Evolutionary conservation across 2,113 vertebrate genomes (phyloP).

Genomic region (Syngnathus floridae): DNA sequence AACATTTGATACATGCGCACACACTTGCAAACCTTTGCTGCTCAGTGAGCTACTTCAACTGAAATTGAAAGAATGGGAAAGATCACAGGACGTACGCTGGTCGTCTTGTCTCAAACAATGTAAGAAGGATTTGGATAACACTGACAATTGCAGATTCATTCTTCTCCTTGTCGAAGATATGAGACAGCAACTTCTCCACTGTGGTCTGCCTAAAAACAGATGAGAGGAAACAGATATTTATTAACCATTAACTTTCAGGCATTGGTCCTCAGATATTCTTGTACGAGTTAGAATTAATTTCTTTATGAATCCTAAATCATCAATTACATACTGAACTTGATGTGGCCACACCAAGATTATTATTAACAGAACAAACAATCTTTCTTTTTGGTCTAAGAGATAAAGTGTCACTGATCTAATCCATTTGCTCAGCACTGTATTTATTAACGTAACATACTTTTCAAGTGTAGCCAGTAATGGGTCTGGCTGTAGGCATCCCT

Average conservation of each 20-base stretch:
- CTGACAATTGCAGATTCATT: conserved; percentile 96
- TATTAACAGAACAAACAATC: neutral
- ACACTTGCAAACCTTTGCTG: no score
- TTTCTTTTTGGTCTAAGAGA: neutral
- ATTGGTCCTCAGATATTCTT: neutral
- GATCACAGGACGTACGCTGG: conserved; percentile 79
- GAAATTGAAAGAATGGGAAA: neutral
- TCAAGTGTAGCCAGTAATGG: conserved; percentile 94
- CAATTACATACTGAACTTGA: neutral
- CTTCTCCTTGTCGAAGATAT: conserved; percentile 95
- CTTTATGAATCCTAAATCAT: neutral
- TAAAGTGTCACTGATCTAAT: neutral
- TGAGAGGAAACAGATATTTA: neutral
- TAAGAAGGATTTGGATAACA: conserved; percentile 94
- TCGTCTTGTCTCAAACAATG: conserved; percentile 91
- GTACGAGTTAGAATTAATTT: neutral
- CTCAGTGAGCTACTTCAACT: neutral
- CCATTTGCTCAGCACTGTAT: neutral
- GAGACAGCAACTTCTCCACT: conserved; percentile 90
- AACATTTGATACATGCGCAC: no score
- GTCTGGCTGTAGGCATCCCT: conserved; percentile 90
- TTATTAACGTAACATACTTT: conserved; percentile 73
- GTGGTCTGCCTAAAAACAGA: conserved; percentile 81
- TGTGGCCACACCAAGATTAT: neutral
- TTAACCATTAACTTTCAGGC: neutral